Evolutionary conservation across 2,888 invertebrate genomes (phyloP), one percentile per base, ranked within the genome.

Genomic region (Omphaloscelis lunosa): DNA sequence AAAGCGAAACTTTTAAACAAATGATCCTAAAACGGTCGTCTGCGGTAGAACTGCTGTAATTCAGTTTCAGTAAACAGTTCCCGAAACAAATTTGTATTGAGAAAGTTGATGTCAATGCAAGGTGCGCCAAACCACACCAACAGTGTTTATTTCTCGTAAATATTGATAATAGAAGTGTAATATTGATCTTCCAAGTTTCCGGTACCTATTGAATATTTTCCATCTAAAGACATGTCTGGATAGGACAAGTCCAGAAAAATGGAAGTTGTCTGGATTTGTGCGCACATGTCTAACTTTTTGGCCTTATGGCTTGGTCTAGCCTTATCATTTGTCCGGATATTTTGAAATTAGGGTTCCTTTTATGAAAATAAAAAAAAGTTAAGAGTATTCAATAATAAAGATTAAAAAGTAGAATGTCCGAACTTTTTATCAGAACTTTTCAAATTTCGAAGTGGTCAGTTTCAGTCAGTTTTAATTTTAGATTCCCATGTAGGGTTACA

Each of bases 81-180:
- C 59, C 77, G 29, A 72, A 48, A 77, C 71, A 71, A 86, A 86
- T 78, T 86, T 83, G 68, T 83, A 75, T 83, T 80, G 58, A 34
- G 51, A 73, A 86, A 86, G 73, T 86, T 85, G 29, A 53, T 77
- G 84, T 80, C 86, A 86, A 73, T 73, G 68, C 80, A 86, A 86
- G 72, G 69, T 68, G 82, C 70, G 61, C 20, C 48, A 41, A 39
- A 51, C 82, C 79, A 12, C 72, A 70, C 34, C 29, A 6, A 15
- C n/a, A 8, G 15, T 74, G 66, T 83, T 71, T 79, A 72, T 34
- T 34, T 62, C 53, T 45, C 39, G 58, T 51, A 70, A 77, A 59
- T 69, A 65, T 69, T 77, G 23, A 79, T 39, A 39, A 27, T 7
- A 56, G 34, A n/a, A 51, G 34, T 34, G 15, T 65, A 39, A 8